These are phyloP conservation scores for Tenthredo livida DNA, from an alignment of 2,888 invertebrate species.

Conservation along the genomic window DNA sequence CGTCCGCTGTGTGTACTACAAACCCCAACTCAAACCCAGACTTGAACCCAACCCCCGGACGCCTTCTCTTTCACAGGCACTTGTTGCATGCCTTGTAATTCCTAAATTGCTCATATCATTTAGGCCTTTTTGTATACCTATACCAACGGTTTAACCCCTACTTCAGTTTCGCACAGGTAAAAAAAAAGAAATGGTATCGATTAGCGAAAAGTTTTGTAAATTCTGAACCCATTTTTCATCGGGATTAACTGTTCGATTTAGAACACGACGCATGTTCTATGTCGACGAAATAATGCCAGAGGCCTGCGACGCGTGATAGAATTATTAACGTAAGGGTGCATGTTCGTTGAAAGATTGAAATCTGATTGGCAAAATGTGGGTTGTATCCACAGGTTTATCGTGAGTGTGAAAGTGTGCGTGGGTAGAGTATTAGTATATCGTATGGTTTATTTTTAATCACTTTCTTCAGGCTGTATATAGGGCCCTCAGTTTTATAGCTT, in stretches of 20 bases:
- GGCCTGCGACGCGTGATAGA: slow-evolving; percentile 67
- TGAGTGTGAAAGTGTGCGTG: slow-evolving; percentile 45
- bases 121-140: background rate
- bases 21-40: slow-evolving; percentile 53
- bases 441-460: slow-evolving; percentile 68
- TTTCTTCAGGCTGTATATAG: slow-evolving; percentile 59
- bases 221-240: background rate
- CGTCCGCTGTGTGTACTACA: slow-evolving; percentile 51
- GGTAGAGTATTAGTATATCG: slow-evolving; percentile 59
- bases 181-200: background rate
- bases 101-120: slow-evolving; percentile 31
- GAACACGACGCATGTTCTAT: slow-evolving; percentile 56
- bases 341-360: slow-evolving; percentile 66
- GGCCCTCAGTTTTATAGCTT: slow-evolving; percentile 10
- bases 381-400: slow-evolving; percentile 51
- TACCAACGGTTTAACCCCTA: background rate
- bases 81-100: slow-evolving; percentile 67
- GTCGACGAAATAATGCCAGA: slow-evolving; percentile 36
- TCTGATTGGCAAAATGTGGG: slow-evolving; percentile 63
- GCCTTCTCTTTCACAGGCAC: slow-evolving; percentile 67
- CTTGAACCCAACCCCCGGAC: slow-evolving; percentile 51
- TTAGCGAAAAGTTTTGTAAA: background rate
- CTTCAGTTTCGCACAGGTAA: background rate
- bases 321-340: slow-evolving; percentile 73
- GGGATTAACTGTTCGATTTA: slow-evolving; percentile 55